Evolutionary conservation across 2,888 invertebrate genomes (phyloP), one percentile per base, ranked within the genome.

Genomic region (Tetropium fuscum): DNA sequence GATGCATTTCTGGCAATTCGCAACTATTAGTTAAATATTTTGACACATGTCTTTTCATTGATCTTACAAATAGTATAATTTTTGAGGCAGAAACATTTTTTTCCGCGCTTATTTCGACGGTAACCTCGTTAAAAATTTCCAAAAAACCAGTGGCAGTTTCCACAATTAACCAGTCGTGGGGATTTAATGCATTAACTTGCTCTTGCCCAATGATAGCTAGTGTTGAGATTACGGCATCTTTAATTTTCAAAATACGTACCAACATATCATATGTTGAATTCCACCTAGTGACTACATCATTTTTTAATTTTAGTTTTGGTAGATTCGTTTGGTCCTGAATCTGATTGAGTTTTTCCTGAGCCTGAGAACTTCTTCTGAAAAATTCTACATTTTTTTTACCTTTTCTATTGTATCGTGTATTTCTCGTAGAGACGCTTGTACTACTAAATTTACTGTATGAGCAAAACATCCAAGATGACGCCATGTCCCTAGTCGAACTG

Each of bases 381-480:
- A 27, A 27, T 27, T 27, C 27, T 27, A 27, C 27, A 27, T 27
- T 27, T 27, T 27, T n/a, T 27, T 27, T 27, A 27, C 27, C n/a
- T 27, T 27, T 7, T 27, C 7, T 27, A 27, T 2, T 27, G 27
- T 27, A 2, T 27, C 27, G n/a, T 7, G 27, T 2, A 27, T 27
- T 27, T 27, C 27, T 3, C 27, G 3, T 27, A 27, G n/a, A 27
- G 27, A 27, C n/a, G 27, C 27, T 60, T 68, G 66, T 16, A 72
- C 68, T 40, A 73, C 53, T 36, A 73, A 58, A 61, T 73, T 74
- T 36, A 74, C 38, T 44, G 56, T 64, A 58, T 74, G 73, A 40
- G 73, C 72, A 51, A 71, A 74, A 60, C 72, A 73, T 36, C 62
- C 63, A 25, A 72, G 38, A 57, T 70, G 68, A 11, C 53, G 55